Evolutionary conservation across 2,888 invertebrate species (phyloP).

Genomic region (Mesorhabditis belari): DNA sequence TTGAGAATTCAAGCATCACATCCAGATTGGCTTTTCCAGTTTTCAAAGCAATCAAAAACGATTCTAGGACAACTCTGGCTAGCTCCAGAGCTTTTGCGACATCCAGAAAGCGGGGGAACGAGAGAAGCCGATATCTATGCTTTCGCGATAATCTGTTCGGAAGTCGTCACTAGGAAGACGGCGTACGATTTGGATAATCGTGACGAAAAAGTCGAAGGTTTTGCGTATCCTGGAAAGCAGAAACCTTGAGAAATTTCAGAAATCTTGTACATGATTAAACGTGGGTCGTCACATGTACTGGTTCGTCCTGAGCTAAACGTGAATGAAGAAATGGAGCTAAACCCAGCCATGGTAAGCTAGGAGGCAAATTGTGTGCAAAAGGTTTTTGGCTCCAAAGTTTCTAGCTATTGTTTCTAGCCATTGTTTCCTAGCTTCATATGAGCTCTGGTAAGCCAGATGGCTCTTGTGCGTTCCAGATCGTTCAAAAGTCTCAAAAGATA

Average conservation of each 20-base stretch:
- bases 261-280: constrained; percentile 40
- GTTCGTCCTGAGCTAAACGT: constrained; percentile 25
- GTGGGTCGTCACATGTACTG: constrained; percentile 24
- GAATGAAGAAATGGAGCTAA: constrained; percentile 26
- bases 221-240: neutral
- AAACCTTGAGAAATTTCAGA: constrained; percentile 29
- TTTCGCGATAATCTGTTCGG: constrained; percentile 47
- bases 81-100: constrained; percentile 43
- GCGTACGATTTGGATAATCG: constrained; percentile 43
- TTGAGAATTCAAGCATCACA: too few relatives aligned
- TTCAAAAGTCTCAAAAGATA: too few relatives aligned
- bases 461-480: too few relatives aligned
- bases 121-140: constrained; percentile 45
- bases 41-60: neutral
- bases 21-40: too few relatives aligned
- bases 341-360: too few relatives aligned
- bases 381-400: too few relatives aligned
- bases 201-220: constrained; percentile 23
- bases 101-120: constrained; percentile 11
- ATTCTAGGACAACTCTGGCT: constrained; percentile 36
- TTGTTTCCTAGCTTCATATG: too few relatives aligned
- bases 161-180: constrained; percentile 42
- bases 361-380: too few relatives aligned
- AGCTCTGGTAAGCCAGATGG: constrained; percentile 25
- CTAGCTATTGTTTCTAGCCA: too few relatives aligned